Evolutionary conservation across 1,140 invertebrate genomes (phyloP), one percentile per base, ranked within the genome.

Genomic region (Drosophila carrolli): DNA sequence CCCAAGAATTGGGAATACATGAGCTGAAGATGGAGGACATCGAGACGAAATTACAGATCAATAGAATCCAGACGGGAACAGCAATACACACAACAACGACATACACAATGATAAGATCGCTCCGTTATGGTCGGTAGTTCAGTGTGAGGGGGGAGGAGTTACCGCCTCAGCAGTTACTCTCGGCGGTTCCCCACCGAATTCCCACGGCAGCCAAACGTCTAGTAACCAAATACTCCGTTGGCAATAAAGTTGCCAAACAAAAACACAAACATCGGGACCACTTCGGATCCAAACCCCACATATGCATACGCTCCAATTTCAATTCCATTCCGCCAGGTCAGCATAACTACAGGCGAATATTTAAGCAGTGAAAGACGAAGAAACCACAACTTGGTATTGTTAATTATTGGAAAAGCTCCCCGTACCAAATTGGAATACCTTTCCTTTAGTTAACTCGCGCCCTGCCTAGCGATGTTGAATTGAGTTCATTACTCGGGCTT

Each of bases 261-360:
- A 43, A 43, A 40, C 38, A 27, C 23, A 47, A 47, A 27, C 44
- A 47, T 11, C 44, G 44, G 16, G 13, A 10, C 47, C 47, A 14
- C 47, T 32, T 4, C 47, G 1, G 47, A 35, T 16, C 13, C 48
- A 16, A 51, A 13, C 8, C 29, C 29, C 14, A 35, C 7, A 16
- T 37, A 51, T 35, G 9, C 48, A 35, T 51, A n/a, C 48, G 48
- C 7, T 35, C 48, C 48, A 16, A 16, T 51, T 51, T 9, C 29
- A 51, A 16, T 16, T 51, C 14, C 29, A 37, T 51, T 37, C 48
- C 48, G 32, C 48, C 35, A 51, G 48, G 48, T 48, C 23, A 48
- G 11, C 46, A 48, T 1, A 47, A 29, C 2, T 48, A 6, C 11
- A 48, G n/a, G 23, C n/a, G 23, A 16, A 16, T 1, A 16, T 16